phyloP scores from a whole-genome alignment of 1,140 invertebrate species.

The Agrypnia vestita region DNA sequence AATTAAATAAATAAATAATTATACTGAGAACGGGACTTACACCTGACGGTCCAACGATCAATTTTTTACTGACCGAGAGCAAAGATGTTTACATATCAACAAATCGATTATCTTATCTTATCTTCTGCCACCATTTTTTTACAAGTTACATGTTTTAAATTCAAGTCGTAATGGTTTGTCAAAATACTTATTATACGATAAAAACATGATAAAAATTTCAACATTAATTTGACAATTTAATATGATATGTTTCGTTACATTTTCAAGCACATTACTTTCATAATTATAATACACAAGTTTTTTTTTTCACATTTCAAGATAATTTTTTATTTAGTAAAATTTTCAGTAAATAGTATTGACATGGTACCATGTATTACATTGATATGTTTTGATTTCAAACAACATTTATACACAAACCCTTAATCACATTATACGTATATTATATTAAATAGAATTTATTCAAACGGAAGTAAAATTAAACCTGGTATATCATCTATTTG shows the following conservation, averaged over 20 bases:
- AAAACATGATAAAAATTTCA: neutral
- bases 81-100: too few species aligned
- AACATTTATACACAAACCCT: neutral
- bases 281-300: slow-evolving; percentile 4
- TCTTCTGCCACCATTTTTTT: too few species aligned
- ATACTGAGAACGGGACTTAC: too few species aligned
- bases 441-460: neutral
- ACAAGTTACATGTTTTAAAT: too few species aligned
- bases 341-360: too few species aligned
- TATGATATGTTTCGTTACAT: slow-evolving; percentile 42
- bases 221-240: neutral
- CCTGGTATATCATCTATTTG: neutral
- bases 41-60: too few species aligned
- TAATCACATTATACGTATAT: neutral
- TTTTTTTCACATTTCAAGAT: slow-evolving; percentile 11
- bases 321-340: neutral
- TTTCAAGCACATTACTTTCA: slow-evolving; percentile 13
- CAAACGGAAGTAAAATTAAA: neutral
- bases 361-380: neutral
- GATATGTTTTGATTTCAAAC: slow-evolving; percentile 21
- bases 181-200: too few species aligned
- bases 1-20: too few species aligned
- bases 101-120: too few species aligned
- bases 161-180: too few species aligned
- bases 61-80: too few species aligned